Evolutionary conservation across 2,888 invertebrate genomes (phyloP).

Genomic region (Achlya flavicornis): DNA sequence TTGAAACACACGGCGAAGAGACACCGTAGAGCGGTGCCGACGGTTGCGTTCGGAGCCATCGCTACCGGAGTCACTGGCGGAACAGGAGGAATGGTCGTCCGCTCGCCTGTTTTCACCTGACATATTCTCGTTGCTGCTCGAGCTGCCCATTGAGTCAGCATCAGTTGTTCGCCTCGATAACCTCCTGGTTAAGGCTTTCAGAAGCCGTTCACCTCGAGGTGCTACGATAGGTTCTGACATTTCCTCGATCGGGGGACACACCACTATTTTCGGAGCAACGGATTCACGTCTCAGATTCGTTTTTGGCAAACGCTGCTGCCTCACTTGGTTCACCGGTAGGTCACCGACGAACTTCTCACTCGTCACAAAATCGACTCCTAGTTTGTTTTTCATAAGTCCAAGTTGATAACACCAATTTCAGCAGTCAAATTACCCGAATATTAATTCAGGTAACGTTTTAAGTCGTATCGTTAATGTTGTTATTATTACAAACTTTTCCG

Average conservation of each 20-base stretch:
- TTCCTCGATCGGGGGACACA: constrained; percentile 78
- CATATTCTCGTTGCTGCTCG: constrained; percentile 76
- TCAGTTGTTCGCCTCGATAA: constrained; percentile 82
- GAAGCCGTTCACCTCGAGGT: constrained; percentile 85
- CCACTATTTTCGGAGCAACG: constrained; percentile 74
- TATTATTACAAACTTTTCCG: constrained; percentile 64
- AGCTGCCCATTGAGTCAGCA: constrained; percentile 71
- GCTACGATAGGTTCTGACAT: constrained; percentile 83
- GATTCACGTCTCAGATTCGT: constrained; percentile 58
- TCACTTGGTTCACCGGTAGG: constrained; percentile 56
- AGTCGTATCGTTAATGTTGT: constrained; percentile 36
- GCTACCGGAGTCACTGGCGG: constrained; percentile 86
- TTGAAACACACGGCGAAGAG: constrained; percentile 89
- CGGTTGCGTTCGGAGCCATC: constrained; percentile 82
- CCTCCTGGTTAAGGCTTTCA: constrained; percentile 86
- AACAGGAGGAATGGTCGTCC: constrained; percentile 78
- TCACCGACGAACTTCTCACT: constrained; percentile 67
- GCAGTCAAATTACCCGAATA: constrained; percentile 34
- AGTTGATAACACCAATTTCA: constrained; percentile 45
- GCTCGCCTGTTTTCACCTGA: constrained; percentile 66
- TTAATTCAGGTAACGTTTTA: constrained; percentile 28
- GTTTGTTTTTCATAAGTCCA: constrained; percentile 74
- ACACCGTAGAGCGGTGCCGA: constrained; percentile 84
- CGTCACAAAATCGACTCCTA: constrained; percentile 60
- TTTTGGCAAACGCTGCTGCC: constrained; percentile 52